Percentiles rank a stretch among this genome's conserved stretches.
These are phyloP conservation scores for Poeciliopsis prolifica DNA, from an alignment of 2,113 vertebrate species.

Conservation along the genomic window DNA sequence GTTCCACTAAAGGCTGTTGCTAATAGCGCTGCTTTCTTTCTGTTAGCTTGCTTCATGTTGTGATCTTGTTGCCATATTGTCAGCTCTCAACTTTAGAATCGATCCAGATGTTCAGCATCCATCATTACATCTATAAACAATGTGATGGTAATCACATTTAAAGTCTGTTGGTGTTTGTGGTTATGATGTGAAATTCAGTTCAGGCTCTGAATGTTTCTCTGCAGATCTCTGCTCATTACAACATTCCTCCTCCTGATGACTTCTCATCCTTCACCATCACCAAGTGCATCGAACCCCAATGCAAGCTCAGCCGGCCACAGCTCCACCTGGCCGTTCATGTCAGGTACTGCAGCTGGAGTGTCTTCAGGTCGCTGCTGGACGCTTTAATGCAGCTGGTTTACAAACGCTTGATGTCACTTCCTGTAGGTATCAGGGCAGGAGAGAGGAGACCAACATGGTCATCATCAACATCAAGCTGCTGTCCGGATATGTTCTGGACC, in stretches of 20 bases:
- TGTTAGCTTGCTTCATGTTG: too few relatives aligned
- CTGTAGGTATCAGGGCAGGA: conserved; percentile 73
- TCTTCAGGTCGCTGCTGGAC: neutral
- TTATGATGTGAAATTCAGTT: too few relatives aligned
- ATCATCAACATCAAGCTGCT: conserved; percentile 83
- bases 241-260: conserved; percentile 74
- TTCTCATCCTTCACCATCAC: conserved; percentile 70
- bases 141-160: too few relatives aligned
- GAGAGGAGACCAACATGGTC: conserved; percentile 83
- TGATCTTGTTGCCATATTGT: too few relatives aligned
- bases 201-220: neutral
- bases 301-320: conserved; percentile 39
- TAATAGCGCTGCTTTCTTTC: too few relatives aligned
- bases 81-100: too few relatives aligned
- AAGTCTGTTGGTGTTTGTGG: too few relatives aligned
- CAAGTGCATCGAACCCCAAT: conserved; percentile 34
- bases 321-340: conserved; percentile 53
- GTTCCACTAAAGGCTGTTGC: too few relatives aligned
- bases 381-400: neutral
- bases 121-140: too few relatives aligned
- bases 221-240: conserved; percentile 77
- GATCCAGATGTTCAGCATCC: too few relatives aligned
- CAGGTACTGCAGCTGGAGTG: conserved; percentile 47
- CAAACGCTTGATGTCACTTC: neutral
- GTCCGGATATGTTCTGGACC: conserved; percentile 77